phyloP scores from a whole-genome alignment of 2,888 invertebrate genomes.

The Taenaris catops region DNA sequence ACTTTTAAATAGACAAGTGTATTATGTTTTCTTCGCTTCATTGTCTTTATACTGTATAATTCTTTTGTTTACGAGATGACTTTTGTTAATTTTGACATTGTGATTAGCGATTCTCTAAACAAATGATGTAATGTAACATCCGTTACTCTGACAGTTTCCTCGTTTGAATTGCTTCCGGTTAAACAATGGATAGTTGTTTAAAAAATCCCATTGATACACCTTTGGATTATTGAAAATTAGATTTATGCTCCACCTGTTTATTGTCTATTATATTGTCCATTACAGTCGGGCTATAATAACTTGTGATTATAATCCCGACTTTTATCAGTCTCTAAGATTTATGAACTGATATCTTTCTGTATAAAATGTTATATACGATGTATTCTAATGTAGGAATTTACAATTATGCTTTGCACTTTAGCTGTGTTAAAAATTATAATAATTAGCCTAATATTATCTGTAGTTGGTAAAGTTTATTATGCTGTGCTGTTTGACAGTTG shows the following conservation, averaged over 20 bases:
- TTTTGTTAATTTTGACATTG: conserved; percentile 22
- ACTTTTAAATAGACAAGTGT: conserved; percentile 4
- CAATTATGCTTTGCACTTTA: too few species aligned
- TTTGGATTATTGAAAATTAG: conserved; percentile 7
- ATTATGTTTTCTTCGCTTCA: conserved; percentile 1
- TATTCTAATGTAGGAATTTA: too few species aligned
- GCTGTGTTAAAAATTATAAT: too few species aligned
- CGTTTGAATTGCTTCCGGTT: conserved; percentile 54
- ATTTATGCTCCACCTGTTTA: conserved; percentile 6
- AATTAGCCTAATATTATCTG: too few species aligned
- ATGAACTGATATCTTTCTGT: too few species aligned
- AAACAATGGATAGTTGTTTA: conserved; percentile 29
- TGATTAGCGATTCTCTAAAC: conserved; percentile 22
- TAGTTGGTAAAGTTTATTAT: too few species aligned
- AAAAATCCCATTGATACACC: conserved; percentile 27
- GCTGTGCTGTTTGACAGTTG: too few species aligned
- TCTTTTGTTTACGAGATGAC: conserved; percentile 18
- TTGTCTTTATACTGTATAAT: conserved; percentile 10
- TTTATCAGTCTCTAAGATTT: too few species aligned
- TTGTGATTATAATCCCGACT: too few species aligned
- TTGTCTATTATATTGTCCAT: too few species aligned
- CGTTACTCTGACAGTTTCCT: conserved; percentile 51
- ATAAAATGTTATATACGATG: too few species aligned
- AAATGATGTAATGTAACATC: conserved; percentile 52
- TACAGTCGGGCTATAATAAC: too few species aligned